Conservation (phyloP, 1,140 invertebrate species). For the Colletes latitarsis region DNA sequence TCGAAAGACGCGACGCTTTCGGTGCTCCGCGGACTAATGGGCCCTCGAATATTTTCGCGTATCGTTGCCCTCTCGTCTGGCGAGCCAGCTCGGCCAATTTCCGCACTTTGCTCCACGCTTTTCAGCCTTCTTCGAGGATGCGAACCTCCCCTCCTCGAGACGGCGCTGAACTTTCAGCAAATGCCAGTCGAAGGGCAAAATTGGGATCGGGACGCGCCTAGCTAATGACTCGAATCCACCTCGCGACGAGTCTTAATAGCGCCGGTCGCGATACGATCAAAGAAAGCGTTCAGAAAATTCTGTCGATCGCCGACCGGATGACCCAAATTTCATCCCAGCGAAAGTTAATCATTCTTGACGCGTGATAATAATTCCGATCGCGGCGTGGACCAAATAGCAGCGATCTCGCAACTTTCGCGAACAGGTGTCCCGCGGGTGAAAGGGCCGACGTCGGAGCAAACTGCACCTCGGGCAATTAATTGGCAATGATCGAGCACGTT, state of each 20-base stretch:
- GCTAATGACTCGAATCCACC: constrained; percentile 39
- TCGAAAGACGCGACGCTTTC: constrained; percentile 15
- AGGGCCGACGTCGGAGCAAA: not conserved
- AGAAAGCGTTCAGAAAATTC: not conserved
- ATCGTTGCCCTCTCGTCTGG: not conserved
- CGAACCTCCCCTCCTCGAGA: not conserved
- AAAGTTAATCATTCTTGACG: not conserved
- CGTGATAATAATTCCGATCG: not conserved
- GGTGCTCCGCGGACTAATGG: constrained; percentile 16
- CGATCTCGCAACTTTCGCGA: constrained; percentile 3
- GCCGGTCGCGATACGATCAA: not conserved
- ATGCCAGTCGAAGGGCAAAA: constrained; percentile 22
- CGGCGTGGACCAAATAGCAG: no score
- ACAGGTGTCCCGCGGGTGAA: constrained; percentile 23
- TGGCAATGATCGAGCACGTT: constrained; percentile 25
- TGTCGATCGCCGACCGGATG: not conserved
- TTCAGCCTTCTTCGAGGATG: not conserved
- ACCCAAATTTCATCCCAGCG: not conserved
- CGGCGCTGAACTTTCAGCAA: constrained; percentile 56
- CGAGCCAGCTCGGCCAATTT: constrained; percentile 25
- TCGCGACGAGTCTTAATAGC: not conserved
- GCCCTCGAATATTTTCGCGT: constrained; percentile 36
- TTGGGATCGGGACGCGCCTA: not conserved
- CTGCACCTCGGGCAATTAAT: constrained; percentile 39
- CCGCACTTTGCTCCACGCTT: not conserved